Evolutionary conservation across 2,113 vertebrate genomes (phyloP).

Genomic region (Paratilapia polleni): DNA sequence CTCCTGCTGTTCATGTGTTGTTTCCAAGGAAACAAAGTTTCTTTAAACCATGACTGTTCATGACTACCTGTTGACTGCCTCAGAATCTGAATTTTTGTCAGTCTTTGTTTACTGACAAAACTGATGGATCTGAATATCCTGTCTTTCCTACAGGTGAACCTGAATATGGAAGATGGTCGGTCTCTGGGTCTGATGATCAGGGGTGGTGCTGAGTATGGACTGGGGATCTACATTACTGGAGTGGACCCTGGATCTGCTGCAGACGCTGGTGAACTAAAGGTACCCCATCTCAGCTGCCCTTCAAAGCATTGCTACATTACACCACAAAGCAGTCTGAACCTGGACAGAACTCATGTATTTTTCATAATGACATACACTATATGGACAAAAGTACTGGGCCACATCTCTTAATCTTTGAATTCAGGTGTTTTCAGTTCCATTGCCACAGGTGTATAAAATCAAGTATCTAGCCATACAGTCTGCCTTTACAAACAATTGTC

Average conservation of each 20-base stretch:
- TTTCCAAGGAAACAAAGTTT: not conserved
- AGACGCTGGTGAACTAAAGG: conserved; percentile 90
- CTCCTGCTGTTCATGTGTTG: not conserved
- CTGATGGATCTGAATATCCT: not conserved
- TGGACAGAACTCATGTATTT: no score
- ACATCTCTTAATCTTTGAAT: no score
- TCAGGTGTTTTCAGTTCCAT: no score
- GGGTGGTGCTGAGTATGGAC: conserved; percentile 91
- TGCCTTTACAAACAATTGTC: not conserved
- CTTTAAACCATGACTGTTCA: not conserved
- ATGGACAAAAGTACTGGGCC: no score
- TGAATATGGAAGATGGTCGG: conserved; percentile 89
- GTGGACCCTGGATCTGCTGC: conserved; percentile 92
- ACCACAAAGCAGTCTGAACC: not conserved
- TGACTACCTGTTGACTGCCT: not conserved
- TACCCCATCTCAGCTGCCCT: conserved; percentile 52
- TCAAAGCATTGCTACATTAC: not conserved
- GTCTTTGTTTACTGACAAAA: not conserved
- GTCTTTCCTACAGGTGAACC: conserved; percentile 84
- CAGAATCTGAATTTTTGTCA: not conserved
- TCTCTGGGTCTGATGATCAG: conserved; percentile 94
- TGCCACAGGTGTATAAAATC: not conserved
- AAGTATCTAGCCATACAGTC: not conserved
- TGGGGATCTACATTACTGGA: conserved; percentile 94
- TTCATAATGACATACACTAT: no score